Evolutionary conservation across 2,113 vertebrate genomes (phyloP).

Genomic region (Copsychus sechellarum): DNA sequence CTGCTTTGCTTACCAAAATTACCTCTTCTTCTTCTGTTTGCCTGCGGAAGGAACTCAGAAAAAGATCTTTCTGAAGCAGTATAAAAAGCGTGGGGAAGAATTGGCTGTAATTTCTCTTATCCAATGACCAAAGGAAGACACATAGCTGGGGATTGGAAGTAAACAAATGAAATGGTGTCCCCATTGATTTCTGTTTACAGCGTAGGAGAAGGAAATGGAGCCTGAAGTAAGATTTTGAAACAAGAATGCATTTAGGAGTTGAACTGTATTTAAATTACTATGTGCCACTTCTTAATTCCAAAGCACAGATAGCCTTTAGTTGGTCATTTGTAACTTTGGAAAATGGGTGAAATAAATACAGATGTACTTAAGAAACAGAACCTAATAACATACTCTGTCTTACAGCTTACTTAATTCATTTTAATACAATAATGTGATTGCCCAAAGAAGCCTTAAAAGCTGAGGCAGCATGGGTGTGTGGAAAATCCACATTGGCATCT

Average conservation of each 20-base stretch:
- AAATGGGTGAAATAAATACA: not conserved
- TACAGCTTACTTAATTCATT: not conserved
- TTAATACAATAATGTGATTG: not conserved
- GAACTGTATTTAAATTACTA: not conserved
- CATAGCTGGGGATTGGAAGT: not conserved
- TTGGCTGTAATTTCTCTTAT: not conserved
- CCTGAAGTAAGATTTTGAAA: not conserved
- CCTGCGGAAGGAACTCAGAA: not conserved
- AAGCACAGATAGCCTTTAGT: not conserved
- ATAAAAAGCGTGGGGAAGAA: not conserved
- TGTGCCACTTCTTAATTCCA: not conserved
- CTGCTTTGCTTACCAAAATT: not conserved
- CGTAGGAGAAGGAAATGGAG: not conserved
- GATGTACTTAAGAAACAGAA: not conserved
- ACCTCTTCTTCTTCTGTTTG: not conserved
- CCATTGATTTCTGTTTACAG: not conserved
- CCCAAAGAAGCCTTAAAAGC: not conserved
- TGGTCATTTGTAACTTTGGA: not conserved
- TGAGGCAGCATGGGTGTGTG: not conserved
- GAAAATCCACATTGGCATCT: not conserved
- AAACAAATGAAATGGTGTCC: not conserved
- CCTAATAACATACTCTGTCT: not conserved
- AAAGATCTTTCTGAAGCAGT: not conserved
- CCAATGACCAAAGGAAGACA: rapidly evolving
- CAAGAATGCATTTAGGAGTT: not conserved